Evolutionary conservation across 2,797 vertebrate species (phyloP), one percentile per base, ranked within the genome.

Genomic region (Gouania willdenowi): DNA sequence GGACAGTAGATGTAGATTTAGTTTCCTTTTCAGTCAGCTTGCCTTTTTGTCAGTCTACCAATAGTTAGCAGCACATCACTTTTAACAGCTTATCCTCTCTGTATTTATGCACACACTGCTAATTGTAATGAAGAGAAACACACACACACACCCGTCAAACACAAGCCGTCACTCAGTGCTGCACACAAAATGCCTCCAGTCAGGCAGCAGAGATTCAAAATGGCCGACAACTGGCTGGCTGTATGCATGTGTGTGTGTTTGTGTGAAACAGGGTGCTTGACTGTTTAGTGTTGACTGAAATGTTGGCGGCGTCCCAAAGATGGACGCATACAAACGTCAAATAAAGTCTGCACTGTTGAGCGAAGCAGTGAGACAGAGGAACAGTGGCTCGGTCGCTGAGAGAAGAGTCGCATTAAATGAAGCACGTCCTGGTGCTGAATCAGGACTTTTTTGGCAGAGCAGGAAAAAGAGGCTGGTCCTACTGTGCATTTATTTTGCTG

Each of bases 171-270:
- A 62, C 50, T 69, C 66, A 72, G 44, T 63, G 51, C 56, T 35
- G 41, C 49, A 39, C 38, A 77, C 74, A 75, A 66, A 79, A 76
- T 75, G 77, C 73, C 65, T 64, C 64, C 77, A 75, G 68, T 77
- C 67, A 69, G 55, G 46, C 71, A 61, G 54, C 50, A 11, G 37
- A 29, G 44, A 65, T 60, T 56, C 70, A 78, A 73, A 75, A 80
- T 77, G 75, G 72, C 75, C 28, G 72, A 51, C 59, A 45, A 64
- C 51, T 62, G 59, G 54, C 42, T 3, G 25, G 14, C 26, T 31
- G 19, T 26, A 47, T 22, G 41, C 33, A 41, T 13, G 36, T 42
- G 35, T 34, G 38, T 24, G 18, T 14, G 16, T 33, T 38, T 29
- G 50, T 35, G 41, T 21, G 27, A 49, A 57, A 56, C 55, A 62